phyloP scores from a whole-genome alignment of 2,113 vertebrate species.

The Reinhardtius hippoglossoides region DNA sequence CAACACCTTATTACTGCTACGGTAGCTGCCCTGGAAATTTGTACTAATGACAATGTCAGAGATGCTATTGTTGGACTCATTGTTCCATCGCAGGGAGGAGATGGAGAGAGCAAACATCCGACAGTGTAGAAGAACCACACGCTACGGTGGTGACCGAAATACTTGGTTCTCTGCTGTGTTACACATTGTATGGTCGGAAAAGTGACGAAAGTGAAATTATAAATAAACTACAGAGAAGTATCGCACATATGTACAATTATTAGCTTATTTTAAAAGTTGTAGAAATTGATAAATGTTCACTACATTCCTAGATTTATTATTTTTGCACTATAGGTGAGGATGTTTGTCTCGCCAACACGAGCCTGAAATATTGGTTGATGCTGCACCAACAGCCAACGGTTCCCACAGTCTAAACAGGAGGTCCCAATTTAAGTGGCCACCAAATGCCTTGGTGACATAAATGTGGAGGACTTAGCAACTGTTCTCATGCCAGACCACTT shows the following conservation, averaged over 20 bases:
- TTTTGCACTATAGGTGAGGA: neutral
- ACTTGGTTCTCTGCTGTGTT: neutral
- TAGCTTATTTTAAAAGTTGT: neutral
- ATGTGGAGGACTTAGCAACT: conserved; percentile 57
- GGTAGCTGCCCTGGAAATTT: conserved; percentile 25
- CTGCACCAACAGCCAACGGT: conserved; percentile 38
- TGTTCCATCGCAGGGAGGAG: conserved; percentile 2
- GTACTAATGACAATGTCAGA: conserved; percentile 4
- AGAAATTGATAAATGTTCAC: neutral
- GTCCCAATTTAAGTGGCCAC: conserved; percentile 62
- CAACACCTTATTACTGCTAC: conserved; percentile 11
- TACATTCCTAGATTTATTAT: neutral
- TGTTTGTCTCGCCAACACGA: conserved; percentile 47
- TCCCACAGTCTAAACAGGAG: conserved; percentile 71
- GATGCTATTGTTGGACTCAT: conserved; percentile 10
- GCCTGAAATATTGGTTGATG: conserved; percentile 29
- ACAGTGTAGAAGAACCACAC: neutral
- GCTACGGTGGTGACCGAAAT: neutral
- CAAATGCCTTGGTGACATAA: conserved; percentile 61
- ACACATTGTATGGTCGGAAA: neutral
- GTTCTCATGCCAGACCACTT: conserved; percentile 68
- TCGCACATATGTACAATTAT: neutral
- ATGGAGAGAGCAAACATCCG: neutral
- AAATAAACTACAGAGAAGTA: too few species aligned
- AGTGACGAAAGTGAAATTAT: too few species aligned